Conservation (phyloP, 2,888 invertebrate genomes). For the Gymnocheta viridis region DNA sequence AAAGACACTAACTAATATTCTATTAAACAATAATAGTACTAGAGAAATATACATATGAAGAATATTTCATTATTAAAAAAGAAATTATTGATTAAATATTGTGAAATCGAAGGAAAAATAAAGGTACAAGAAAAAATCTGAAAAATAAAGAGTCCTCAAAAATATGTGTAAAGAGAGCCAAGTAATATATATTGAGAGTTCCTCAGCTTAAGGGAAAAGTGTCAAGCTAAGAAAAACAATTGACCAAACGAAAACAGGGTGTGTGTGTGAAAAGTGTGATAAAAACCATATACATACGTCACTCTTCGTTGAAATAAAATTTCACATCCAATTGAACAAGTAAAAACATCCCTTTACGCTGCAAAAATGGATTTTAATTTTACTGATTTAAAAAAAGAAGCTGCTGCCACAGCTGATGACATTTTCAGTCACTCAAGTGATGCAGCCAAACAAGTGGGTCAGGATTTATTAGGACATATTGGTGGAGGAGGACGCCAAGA, state of each 20-base stretch:
- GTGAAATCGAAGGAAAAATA: slow-evolving; percentile 37
- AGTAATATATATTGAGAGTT: slow-evolving; percentile 32
- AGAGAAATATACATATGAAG: slow-evolving; percentile 13
- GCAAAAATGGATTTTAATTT: slow-evolving; percentile 79
- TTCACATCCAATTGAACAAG: slow-evolving; percentile 32
- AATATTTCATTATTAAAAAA: slow-evolving; percentile 19
- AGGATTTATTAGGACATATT: slow-evolving; percentile 66
- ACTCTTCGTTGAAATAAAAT: slow-evolving; percentile 43
- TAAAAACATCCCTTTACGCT: slow-evolving; percentile 6
- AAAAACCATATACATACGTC: slow-evolving; percentile 55
- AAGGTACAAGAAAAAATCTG: slow-evolving; percentile 41
- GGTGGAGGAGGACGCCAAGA: slow-evolving; percentile 72
- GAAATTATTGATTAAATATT: slow-evolving; percentile 40
- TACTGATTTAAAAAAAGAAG: slow-evolving; percentile 78
- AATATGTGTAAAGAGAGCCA: slow-evolving; percentile 33
- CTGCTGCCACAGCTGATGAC: slow-evolving; percentile 76
- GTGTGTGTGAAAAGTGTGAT: slow-evolving; percentile 66
- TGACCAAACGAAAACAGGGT: slow-evolving; percentile 58
- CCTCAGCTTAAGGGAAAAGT: slow-evolving; percentile 46
- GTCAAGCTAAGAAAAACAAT: slow-evolving; percentile 46
- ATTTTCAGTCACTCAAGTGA: slow-evolving; percentile 73
- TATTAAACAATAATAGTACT: neutral
- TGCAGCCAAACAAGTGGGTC: slow-evolving; percentile 71
- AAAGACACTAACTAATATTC: neutral
- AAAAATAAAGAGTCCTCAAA: slow-evolving; percentile 56